These are phyloP conservation scores for Plutomurus gul DNA, from an alignment of 1,140 invertebrate genomes.

Conservation along the genomic window DNA sequence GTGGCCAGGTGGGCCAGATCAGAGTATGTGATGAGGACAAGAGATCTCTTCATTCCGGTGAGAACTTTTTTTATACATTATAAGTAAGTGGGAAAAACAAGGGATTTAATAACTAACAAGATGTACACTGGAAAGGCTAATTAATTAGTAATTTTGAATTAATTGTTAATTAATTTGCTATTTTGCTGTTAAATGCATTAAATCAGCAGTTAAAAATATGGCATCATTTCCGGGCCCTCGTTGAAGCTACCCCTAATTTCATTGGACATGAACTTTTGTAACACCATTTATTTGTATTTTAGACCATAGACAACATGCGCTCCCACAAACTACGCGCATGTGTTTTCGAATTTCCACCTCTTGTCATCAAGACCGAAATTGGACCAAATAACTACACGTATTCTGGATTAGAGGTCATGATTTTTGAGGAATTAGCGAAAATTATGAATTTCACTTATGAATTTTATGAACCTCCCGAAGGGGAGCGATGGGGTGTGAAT, in stretches of 20 bases:
- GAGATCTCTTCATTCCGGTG: not conserved
- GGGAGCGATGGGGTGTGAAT: conserved; percentile 53
- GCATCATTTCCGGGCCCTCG: too few species aligned
- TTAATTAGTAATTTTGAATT: too few species aligned
- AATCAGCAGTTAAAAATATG: too few species aligned
- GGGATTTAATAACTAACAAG: too few species aligned
- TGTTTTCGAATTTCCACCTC: conserved; percentile 55
- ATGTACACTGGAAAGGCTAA: too few species aligned
- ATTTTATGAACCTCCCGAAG: conserved; percentile 50
- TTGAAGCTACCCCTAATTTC: too few species aligned
- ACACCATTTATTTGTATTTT: too few species aligned
- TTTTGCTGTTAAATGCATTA: too few species aligned
- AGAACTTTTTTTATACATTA: too few species aligned
- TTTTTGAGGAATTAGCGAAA: conserved; percentile 48
- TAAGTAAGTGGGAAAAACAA: too few species aligned
- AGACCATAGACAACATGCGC: conserved; percentile 49
- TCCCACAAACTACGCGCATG: conserved; percentile 47
- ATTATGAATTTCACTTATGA: conserved; percentile 54
- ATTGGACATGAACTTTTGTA: too few species aligned
- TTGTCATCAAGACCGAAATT: conserved; percentile 51
- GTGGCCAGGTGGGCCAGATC: conserved; percentile 35
- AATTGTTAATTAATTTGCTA: too few species aligned
- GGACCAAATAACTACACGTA: conserved; percentile 35
- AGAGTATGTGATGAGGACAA: not conserved
- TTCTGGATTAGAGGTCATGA: conserved; percentile 51